These are phyloP conservation scores for Corythornis leucogaster DNA, from an alignment of 2,797 vertebrate species.

Conservation along the genomic window DNA sequence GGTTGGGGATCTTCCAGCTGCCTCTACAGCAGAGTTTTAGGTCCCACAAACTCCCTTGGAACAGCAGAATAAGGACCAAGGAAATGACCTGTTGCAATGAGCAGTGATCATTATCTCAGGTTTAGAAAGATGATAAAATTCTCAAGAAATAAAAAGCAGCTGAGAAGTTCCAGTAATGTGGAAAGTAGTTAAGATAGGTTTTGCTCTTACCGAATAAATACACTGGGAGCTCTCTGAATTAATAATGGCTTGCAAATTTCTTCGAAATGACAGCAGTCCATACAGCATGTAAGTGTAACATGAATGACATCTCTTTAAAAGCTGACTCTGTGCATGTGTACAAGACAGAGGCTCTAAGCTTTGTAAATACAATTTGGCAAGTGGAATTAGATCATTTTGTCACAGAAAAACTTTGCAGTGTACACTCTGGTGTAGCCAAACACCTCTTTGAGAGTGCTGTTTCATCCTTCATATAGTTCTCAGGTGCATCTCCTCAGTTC, in stretches of 20 bases:
- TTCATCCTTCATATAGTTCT: neutral
- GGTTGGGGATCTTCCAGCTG: neutral
- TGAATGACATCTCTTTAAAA: neutral
- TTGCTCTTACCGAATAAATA: neutral
- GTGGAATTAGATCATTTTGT: neutral
- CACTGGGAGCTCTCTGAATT: neutral
- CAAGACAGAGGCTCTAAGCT: neutral
- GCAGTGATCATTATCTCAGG: neutral
- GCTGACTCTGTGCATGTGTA: neutral
- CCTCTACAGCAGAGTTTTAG: neutral
- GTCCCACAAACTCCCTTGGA: neutral
- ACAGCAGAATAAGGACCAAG: neutral
- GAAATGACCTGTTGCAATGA: neutral
- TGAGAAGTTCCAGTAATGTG: neutral
- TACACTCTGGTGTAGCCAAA: neutral
- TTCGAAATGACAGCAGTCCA: neutral
- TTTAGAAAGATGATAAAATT: neutral
- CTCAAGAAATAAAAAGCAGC: neutral
- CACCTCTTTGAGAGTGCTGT: neutral
- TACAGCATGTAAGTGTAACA: neutral
- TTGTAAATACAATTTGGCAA: neutral
- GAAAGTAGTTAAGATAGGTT: neutral
- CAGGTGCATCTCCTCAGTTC: neutral
- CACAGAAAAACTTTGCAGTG: neutral
- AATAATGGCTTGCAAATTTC: neutral